phyloP scores from a whole-genome alignment of 1,140 invertebrate species.

The Atta colombica region DNA sequence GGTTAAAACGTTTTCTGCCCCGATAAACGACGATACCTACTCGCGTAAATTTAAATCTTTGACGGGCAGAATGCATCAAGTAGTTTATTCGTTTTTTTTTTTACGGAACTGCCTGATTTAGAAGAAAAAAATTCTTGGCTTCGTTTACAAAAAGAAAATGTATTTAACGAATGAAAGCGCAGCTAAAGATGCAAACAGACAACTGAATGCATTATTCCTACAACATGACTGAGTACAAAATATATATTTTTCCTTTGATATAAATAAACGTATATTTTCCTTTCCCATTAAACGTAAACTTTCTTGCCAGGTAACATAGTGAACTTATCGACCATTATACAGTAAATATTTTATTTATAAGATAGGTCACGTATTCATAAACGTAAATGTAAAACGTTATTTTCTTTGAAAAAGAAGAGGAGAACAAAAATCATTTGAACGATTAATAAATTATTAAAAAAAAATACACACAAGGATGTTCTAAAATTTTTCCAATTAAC shows the following conservation, averaged over 20 bases:
- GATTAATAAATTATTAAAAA: slow-evolving; percentile 17
- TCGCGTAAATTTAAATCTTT: slow-evolving; percentile 56
- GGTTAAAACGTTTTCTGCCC: slow-evolving; percentile 47
- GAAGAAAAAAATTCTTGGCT: slow-evolving; percentile 1
- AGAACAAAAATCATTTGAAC: no score
- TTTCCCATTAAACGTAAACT: slow-evolving; percentile 5
- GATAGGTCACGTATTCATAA: background rate
- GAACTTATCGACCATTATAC: slow-evolving; percentile 15
- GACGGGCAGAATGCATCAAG: slow-evolving; percentile 8
- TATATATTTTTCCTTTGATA: slow-evolving; percentile 22
- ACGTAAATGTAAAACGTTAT: background rate
- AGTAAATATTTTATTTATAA: slow-evolving; percentile 45
- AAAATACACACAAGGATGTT: background rate
- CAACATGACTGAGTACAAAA: background rate
- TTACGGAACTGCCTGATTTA: slow-evolving; percentile 9
- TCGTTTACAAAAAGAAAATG: slow-evolving; percentile 29
- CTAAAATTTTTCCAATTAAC: background rate
- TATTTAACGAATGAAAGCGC: slow-evolving; percentile 25
- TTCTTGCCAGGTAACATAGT: background rate
- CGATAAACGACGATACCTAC: slow-evolving; percentile 41
- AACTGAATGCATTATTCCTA: slow-evolving; percentile 22
- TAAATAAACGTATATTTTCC: slow-evolving; percentile 11
- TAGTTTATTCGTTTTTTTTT: slow-evolving; percentile 37
- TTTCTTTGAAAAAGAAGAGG: background rate
- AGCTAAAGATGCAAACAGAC: slow-evolving; percentile 5